phyloP scores from a whole-genome alignment of 2,113 vertebrate species.

The Xerus inauris region DNA sequence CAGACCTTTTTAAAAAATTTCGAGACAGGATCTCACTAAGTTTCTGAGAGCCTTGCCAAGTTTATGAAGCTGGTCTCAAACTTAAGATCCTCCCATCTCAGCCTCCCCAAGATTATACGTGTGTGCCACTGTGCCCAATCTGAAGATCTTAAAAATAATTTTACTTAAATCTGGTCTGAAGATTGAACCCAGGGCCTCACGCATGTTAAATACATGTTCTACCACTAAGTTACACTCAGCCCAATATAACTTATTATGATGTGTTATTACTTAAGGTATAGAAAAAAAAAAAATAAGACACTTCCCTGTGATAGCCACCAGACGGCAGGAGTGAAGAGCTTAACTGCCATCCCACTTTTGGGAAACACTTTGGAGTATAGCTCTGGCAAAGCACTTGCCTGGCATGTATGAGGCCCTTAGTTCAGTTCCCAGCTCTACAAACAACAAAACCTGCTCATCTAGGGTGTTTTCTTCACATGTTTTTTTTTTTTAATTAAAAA shows the following conservation, averaged over 20 bases:
- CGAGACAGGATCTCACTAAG: too few species aligned
- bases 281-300: slow-evolving; percentile 19
- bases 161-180: not conserved
- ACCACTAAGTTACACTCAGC: not conserved
- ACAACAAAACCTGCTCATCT: too few species aligned
- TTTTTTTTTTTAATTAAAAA: not conserved
- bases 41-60: too few species aligned
- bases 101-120: too few species aligned
- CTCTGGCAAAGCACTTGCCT: too few species aligned
- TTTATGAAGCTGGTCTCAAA: too few species aligned
- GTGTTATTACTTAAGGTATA: not conserved
- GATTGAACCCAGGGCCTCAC: not conserved
- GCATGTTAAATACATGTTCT: not conserved
- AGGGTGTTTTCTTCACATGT: not conserved
- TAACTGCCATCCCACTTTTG: not conserved
- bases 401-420: too few species aligned
- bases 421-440: too few species aligned
- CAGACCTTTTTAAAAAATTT: too few species aligned
- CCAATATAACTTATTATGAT: not conserved
- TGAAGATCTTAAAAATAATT: not conserved
- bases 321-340: not conserved
- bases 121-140: too few species aligned
- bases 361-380: not conserved
- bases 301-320: not conserved
- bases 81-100: too few species aligned